Base-by-base conservation (phyloP, 2,888 invertebrate genomes). In the Nezara viridula region DNA sequence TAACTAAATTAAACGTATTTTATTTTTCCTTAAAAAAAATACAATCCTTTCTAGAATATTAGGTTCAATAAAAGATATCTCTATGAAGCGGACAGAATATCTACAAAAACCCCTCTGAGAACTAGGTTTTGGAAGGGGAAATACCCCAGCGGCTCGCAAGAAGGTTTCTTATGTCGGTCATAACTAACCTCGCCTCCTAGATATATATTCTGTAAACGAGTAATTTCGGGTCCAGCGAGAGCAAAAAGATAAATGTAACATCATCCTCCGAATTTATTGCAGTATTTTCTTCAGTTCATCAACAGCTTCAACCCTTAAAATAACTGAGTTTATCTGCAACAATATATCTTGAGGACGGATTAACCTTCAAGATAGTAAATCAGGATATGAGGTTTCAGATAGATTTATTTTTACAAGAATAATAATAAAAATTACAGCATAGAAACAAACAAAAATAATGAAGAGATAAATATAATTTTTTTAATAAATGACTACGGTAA, bases 211-310 rank as follows among this genome's bases (percentile, higher is more conserved):
- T 73, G 66, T 37, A 73, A 73, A 37, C 32, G 66, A 73, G 66
- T 73, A 73, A 73, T 73, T 73, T 73, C 66, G 37, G 66, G 32
- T 73, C 32, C 16, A 37, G 66, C 19, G 66, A 73, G 66, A 73
- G 21, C 66, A 73, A 73, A 73, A 73, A 73, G 66, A 73, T 73
- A 73, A 73, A 73, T 73, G 66, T 73, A 37, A 37, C 66, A 73
- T 73, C 66, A 73, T 73, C 66, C 37, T 73, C 37, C 24, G 32
- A 73, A 73, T 73, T 73, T 73, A 73, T 73, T 37, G 66, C 66
- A 16, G 32, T 73, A 73, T 73, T 73, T 73, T 73, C 66, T 73
- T 73, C 66, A 73, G 66, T 73, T 73, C 66, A 73, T 73, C 66
- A 73, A 37, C 66, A 21, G 66, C 66, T 73, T 73, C 66, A 73